phyloP scores from a whole-genome alignment of 1,140 invertebrate species.

The Zaprionus tsacasi region DNA sequence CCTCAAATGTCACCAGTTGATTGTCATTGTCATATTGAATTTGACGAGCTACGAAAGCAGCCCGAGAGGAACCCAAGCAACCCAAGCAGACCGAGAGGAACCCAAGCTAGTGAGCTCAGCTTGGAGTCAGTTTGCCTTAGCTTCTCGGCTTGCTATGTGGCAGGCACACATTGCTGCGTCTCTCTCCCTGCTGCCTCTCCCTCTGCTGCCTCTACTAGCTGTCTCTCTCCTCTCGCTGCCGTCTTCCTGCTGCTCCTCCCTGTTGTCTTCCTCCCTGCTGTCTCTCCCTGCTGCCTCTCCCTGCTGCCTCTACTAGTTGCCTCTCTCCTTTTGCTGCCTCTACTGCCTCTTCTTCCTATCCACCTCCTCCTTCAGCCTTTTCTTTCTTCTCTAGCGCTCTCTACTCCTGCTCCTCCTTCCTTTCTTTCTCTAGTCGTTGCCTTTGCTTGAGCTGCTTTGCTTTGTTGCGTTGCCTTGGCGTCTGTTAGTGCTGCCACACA shows the following conservation, averaged over 20 bases:
- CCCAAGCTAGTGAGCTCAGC: constrained; percentile 29
- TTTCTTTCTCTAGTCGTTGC: background rate
- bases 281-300: background rate
- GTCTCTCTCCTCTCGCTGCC: background rate
- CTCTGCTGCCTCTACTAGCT: too few relatives aligned
- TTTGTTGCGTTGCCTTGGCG: background rate
- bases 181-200: background rate
- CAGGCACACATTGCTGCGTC: background rate
- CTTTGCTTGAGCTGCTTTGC: constrained; percentile 8
- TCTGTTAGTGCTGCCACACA: background rate
- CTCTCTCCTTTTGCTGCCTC: background rate
- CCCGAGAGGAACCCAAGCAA: constrained; percentile 23
- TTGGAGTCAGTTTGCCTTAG: constrained; percentile 19
- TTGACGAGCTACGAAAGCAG: constrained; percentile 56
- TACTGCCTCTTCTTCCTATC: too few relatives aligned
- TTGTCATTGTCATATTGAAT: constrained; percentile 81
- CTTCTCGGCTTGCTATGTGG: background rate
- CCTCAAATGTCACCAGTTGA: constrained; percentile 76
- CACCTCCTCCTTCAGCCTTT: background rate
- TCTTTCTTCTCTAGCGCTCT: background rate
- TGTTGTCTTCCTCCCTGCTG: too few relatives aligned
- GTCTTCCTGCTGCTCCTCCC: background rate
- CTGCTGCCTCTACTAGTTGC: too few relatives aligned
- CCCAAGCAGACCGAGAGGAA: constrained; percentile 22
- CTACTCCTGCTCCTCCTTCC: background rate